phyloP scores from a whole-genome alignment of 30 jellyfish, hydroid and myxozoan genomes.

The Mastigias papua region DNA sequence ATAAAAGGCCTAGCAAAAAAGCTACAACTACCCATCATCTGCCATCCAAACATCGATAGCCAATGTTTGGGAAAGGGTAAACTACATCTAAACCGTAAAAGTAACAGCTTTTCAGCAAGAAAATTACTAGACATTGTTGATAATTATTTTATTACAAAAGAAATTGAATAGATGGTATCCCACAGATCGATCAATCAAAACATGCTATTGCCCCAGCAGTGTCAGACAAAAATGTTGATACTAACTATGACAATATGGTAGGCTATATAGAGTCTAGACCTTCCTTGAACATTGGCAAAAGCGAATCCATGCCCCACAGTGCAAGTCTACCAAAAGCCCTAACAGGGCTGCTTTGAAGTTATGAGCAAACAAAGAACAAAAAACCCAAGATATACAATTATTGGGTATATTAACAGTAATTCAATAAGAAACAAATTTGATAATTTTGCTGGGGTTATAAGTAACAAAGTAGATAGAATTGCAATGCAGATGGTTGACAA shows the following conservation, averaged over 20 bases:
- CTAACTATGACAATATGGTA: neutral
- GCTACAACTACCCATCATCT: conserved; percentile 1
- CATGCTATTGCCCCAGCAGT: neutral
- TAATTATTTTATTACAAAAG: neutral
- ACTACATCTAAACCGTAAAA: conserved; percentile 1
- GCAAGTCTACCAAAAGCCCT: conserved; percentile 20
- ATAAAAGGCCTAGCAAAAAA: conserved; percentile 10
- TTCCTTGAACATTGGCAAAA: neutral
- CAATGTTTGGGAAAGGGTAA: conserved; percentile 12
- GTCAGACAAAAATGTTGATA: no score
- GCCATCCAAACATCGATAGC: conserved; percentile 5
- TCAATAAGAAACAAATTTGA: conserved; percentile 36
- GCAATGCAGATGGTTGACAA: no score
- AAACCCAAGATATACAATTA: conserved; percentile 12
- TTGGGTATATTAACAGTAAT: conserved; percentile 28
- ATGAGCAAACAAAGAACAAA: conserved; percentile 8
- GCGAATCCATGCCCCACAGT: neutral
- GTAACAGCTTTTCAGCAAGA: conserved; percentile 5
- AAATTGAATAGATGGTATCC: neutral
- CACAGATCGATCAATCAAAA: conserved; percentile 2
- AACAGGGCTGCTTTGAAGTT: neutral
- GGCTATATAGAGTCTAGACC: conserved; percentile 16
- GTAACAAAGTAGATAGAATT: conserved; percentile 36
- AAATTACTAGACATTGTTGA: neutral
- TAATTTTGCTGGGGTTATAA: conserved; percentile 21